Conservation (phyloP, 2,113 vertebrate species). For the Erythrolamprus reginae region DNA sequence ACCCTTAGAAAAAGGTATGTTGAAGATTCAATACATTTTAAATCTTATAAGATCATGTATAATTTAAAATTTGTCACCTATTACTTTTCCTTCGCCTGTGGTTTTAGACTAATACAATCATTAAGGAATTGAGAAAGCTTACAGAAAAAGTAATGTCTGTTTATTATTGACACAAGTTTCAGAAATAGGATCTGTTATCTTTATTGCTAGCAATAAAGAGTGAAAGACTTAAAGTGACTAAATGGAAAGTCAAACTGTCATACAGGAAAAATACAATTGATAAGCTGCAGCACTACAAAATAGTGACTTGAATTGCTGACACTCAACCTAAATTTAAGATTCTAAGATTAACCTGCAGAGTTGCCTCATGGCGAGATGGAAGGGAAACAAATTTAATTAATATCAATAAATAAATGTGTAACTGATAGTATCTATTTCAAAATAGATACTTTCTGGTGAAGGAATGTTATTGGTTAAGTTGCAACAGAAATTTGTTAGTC, state of each 20-base stretch:
- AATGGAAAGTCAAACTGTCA: background rate
- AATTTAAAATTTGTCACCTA: too few species aligned
- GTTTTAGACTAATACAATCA: background rate
- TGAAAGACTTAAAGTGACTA: background rate
- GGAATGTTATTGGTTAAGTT: background rate
- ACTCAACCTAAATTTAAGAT: background rate
- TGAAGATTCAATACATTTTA: background rate
- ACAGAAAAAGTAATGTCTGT: too few species aligned
- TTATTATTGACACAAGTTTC: too few species aligned
- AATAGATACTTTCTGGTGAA: background rate
- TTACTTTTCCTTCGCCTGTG: background rate
- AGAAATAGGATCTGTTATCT: background rate
- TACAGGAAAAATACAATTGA: background rate
- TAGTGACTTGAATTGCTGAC: background rate
- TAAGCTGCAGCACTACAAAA: background rate
- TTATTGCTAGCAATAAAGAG: background rate
- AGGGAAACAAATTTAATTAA: background rate
- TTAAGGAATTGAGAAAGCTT: background rate
- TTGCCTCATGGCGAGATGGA: background rate
- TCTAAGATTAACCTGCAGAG: background rate
- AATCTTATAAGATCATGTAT: background rate
- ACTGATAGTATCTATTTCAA: background rate
- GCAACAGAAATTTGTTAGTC: background rate
- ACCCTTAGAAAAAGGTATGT: background rate
- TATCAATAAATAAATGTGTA: background rate